A percentile compares a stretch with the other conserved stretches of the same genome.
Conservation (phyloP, 1,140 invertebrate species). For the Aleiodes sp. region DNA sequence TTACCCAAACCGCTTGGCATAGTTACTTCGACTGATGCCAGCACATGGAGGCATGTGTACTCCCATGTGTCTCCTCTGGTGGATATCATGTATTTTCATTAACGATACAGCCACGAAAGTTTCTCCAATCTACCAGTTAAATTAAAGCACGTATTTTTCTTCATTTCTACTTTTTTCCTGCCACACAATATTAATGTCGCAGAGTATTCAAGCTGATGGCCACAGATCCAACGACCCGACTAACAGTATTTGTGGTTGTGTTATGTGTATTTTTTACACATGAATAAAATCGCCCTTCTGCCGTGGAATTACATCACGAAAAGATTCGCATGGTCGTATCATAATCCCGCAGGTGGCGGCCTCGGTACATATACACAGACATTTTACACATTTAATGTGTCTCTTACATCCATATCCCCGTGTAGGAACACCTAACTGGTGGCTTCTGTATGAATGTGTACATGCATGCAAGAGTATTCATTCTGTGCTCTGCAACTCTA, state of each 20-base stretch:
- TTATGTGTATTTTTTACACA: not conserved
- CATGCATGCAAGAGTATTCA: not conserved
- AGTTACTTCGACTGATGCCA: not conserved
- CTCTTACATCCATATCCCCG: not conserved
- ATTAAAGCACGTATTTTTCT: not conserved
- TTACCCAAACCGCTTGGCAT: not conserved
- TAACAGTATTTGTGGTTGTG: not conserved
- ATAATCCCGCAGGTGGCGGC: not conserved
- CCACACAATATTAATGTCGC: not conserved
- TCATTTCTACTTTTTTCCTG: not conserved
- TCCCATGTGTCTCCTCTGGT: conserved; percentile 3
- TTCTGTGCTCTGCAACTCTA: not conserved
- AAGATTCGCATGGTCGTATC: not conserved
- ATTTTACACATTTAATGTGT: not conserved
- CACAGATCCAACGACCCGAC: not conserved
- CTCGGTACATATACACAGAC: not conserved
- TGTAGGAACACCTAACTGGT: not conserved
- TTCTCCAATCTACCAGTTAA: not conserved
- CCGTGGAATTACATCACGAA: not conserved
- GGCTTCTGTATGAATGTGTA: not conserved
- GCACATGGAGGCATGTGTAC: not conserved
- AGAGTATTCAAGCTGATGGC: not conserved
- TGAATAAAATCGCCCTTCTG: conserved; percentile 2
- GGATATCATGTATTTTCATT: conserved; percentile 15
- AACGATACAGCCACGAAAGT: not conserved